Base-by-base conservation (phyloP, 2,888 invertebrate genomes). In the Platycheirus rosarum region DNA sequence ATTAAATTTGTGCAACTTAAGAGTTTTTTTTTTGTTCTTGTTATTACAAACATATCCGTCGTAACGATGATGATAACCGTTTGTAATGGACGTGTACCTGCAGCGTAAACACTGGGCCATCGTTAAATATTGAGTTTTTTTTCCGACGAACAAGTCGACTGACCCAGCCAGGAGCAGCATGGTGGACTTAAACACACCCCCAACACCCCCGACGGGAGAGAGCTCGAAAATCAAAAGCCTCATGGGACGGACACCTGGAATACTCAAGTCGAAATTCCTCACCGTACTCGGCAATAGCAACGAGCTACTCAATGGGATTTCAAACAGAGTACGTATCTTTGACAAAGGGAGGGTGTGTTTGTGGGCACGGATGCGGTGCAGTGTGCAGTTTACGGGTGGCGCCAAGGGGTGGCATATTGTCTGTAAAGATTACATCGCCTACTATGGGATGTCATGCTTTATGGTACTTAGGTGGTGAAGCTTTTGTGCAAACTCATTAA, bases 261-360 rank as follows among this genome's bases (percentile, higher is more conserved):
- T 91, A 76, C 87, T 92, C 23, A 91, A 91, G 84, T 90, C 91
- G 23, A 91, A 91, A 85, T 90, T 91, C 84, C 86, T 91, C 62
- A 91, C 91, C 2, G 91, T 92, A 69, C 87, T 92, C 57, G 92
- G 91, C 46, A 91, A 91, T 80, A 91, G 92, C 85, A 92, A 91
- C 79, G 92, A 92, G 85, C 87, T 92, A 66, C 87, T 92, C 70
- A 91, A 90, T 80, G 92, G 91, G 44, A 89, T 91, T 85, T 91
- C 91, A 26, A 91, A 91, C 86, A 91, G 91, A 90, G 91, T 91
- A 87, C 85, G 87, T 85, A 57, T 85, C n/a, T n/a, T n/a, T n/a
- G n/a, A 53, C 14, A n/a, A 16, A 11, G 18, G 29, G 16, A 9
- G 14, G 23, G 23, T 6, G 8, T 35, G 0, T n/a, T 46, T 48